Base-by-base conservation (phyloP, 2,113 vertebrate species). In the Turnix velox region DNA sequence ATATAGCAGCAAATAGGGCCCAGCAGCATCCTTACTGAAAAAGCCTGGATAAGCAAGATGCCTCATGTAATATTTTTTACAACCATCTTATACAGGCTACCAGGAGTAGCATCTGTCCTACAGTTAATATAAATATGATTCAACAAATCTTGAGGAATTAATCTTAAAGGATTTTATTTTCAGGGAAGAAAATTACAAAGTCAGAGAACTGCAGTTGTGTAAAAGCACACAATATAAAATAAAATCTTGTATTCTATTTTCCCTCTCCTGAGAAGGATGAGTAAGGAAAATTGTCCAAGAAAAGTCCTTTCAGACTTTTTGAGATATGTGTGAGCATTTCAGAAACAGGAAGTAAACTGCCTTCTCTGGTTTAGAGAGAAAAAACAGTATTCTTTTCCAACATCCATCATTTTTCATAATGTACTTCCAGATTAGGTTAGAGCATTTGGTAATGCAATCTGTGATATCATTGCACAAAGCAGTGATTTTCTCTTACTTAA, bases 401-500 rank as follows among this genome's bases (percentile, higher is more conserved):
- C 4, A 33, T 40, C 59, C 18, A 40, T 31, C 1, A 10, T 57
- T 88, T 71, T 49, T 37, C 0, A 15, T 54, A 27, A 63, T 58
- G 33, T 3, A 28, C 51, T 68, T 78, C 33, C 75, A 31, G 30
- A 49, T 49, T 55, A 48, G 23, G 9, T 18, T 65, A 23, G 24
- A 63, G 15, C 25, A 63, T 62, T 85, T 74, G 14, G 22, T 55
- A 54, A 48, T 4, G 15, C 31, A 84, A 52, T 58, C 84, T 12
- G 23, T 59, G 43, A 10, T 45, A 52, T 18, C 22, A 57, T 25
- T 68, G 35, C 49, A 55, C 19, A 6, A 73, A 61, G 16, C 37
- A 51, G 30, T 13, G 6, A 46, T 4, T 30, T 40, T 48, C 18
- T 46, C 39, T 95, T 94, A 88, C 84, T 94, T 92, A 55, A 93